Conservation (phyloP, 2,888 invertebrate species). For the Heteromyza rotundicornis region DNA sequence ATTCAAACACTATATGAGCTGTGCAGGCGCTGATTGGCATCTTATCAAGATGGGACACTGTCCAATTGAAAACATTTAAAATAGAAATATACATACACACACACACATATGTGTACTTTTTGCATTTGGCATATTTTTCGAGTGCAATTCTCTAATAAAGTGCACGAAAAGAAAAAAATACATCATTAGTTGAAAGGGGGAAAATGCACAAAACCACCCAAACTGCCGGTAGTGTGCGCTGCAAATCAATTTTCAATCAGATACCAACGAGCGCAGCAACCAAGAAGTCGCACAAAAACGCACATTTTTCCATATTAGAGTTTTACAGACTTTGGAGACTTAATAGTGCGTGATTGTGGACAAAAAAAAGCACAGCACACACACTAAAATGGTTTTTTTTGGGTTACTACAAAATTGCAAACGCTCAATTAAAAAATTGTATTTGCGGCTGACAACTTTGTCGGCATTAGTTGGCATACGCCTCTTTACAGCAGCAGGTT, state of each 20-base stretch:
- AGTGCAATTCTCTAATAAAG: background rate
- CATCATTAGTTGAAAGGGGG: background rate
- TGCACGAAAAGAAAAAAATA: background rate
- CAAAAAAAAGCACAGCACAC: too few species aligned
- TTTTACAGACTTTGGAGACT: too few species aligned
- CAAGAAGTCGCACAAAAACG: too few species aligned
- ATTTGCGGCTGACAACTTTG: background rate
- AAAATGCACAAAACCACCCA: constrained; percentile 38
- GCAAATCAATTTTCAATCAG: constrained; percentile 9
- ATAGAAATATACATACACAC: constrained; percentile 34
- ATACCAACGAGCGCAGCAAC: background rate
- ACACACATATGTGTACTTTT: too few species aligned
- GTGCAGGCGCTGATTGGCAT: constrained; percentile 54
- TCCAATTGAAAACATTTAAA: constrained; percentile 56
- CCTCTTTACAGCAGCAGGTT: constrained; percentile 21
- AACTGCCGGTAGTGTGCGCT: constrained; percentile 23
- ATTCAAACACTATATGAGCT: constrained; percentile 2
- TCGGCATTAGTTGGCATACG: constrained; percentile 35
- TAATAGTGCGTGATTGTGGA: too few species aligned
- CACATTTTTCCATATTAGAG: too few species aligned
- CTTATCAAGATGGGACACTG: constrained; percentile 62
- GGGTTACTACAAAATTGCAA: background rate
- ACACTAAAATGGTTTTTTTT: too few species aligned
- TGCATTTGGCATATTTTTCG: background rate
- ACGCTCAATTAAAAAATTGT: constrained; percentile 4